phyloP scores from a whole-genome alignment of 2,797 vertebrate genomes.

The Neostethus bicornis region DNA sequence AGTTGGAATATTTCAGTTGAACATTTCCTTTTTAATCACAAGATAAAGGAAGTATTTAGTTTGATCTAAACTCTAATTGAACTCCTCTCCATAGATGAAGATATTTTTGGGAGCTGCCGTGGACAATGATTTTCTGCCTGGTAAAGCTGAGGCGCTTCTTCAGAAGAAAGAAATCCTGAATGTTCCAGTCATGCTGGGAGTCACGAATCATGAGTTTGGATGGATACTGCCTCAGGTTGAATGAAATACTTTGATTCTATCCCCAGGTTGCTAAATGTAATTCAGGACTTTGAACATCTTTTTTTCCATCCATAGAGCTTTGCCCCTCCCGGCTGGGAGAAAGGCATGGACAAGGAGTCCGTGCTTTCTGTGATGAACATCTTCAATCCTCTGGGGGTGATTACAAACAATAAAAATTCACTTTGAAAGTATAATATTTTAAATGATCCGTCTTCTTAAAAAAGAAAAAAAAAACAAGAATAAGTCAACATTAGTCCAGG shows the following conservation, averaged over 20 bases:
- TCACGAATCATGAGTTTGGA: conserved; percentile 85
- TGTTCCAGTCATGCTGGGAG: conserved; percentile 80
- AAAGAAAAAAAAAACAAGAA: no score
- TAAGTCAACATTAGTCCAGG: no score
- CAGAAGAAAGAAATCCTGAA: conserved; percentile 71
- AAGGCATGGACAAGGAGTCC: conserved; percentile 66
- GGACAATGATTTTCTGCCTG: conserved; percentile 74
- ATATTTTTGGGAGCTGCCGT: conserved; percentile 68
- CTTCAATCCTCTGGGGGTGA: conserved; percentile 73
- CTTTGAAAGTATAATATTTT: no score
- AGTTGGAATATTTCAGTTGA: no score
- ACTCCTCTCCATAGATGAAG: conserved; percentile 51
- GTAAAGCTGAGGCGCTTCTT: conserved; percentile 71
- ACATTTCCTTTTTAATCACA: conserved; percentile 21
- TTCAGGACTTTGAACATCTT: no score
- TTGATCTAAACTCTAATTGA: neutral
- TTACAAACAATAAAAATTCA: no score
- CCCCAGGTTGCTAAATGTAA: no score
- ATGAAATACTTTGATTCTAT: no score
- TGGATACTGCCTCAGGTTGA: conserved; percentile 79
- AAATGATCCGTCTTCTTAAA: no score
- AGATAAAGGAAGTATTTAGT: conserved; percentile 22
- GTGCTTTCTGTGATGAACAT: conserved; percentile 61
- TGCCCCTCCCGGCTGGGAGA: conserved; percentile 66
- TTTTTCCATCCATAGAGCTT: conserved; percentile 72